Conservation (phyloP, 2,888 invertebrate species). For the Caradrina kadenii region DNA sequence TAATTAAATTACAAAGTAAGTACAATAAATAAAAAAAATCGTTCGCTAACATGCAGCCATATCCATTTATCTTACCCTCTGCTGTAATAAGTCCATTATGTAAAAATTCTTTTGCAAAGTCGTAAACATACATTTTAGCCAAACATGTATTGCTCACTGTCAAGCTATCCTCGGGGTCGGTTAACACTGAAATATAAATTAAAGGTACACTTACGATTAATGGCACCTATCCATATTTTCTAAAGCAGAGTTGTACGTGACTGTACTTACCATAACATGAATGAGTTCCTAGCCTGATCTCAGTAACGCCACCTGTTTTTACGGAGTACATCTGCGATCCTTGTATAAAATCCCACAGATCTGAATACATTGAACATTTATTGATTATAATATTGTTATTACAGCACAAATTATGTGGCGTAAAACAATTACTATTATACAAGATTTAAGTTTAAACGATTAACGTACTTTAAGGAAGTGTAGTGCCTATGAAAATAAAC, state of each 20-base stretch:
- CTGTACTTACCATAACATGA: neutral
- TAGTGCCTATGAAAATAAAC: too few relatives aligned
- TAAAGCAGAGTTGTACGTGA: too few relatives aligned
- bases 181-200: constrained; percentile 48
- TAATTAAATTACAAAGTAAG: too few relatives aligned
- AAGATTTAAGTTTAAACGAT: too few relatives aligned
- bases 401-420: too few relatives aligned
- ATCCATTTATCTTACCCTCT: constrained; percentile 19
- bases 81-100: constrained; percentile 52
- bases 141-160: constrained; percentile 44
- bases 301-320: constrained; percentile 4
- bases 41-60: too few relatives aligned
- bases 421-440: too few relatives aligned
- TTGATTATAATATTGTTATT: neutral
- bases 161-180: constrained; percentile 53
- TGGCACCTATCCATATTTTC: too few relatives aligned
- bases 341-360: neutral
- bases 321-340: neutral
- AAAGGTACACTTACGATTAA: neutral
- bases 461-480: too few relatives aligned
- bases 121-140: constrained; percentile 51
- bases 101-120: constrained; percentile 43
- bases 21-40: too few relatives aligned
- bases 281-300: constrained; percentile 9
- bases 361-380: neutral